These are phyloP conservation scores for Meda fulgida DNA, from an alignment of 2,797 vertebrate species.

Conservation along the genomic window DNA sequence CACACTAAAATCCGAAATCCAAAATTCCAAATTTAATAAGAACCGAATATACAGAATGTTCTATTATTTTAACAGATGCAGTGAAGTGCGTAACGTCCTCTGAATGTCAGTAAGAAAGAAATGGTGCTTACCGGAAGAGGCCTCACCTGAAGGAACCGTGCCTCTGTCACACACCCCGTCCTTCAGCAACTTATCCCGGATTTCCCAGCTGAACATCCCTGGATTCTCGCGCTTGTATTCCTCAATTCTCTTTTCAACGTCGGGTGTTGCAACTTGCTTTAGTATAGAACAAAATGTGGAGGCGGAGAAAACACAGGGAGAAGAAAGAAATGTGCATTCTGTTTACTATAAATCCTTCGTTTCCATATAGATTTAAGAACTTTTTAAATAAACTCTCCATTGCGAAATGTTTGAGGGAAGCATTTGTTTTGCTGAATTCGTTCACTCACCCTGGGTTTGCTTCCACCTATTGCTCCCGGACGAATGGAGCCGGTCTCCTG, in stretches of 20 bases:
- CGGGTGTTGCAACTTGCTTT: constrained; percentile 98
- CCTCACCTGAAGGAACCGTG: constrained; percentile 99
- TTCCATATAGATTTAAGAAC: background rate
- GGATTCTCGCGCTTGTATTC: constrained; percentile 97
- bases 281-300: constrained; percentile 58
- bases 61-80: background rate
- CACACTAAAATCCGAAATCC: background rate
- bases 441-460: constrained; percentile 97
- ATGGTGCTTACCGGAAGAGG: constrained; percentile 83
- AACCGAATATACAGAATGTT: background rate
- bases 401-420: background rate
- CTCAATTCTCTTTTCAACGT: constrained; percentile 97
- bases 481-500: constrained; percentile 98
- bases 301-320: background rate
- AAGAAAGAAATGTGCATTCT: constrained; percentile 1
- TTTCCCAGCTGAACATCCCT: constrained; percentile 99
- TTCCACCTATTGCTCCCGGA: constrained; percentile 96
- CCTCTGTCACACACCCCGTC: constrained; percentile 97
- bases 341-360: background rate
- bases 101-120: constrained; percentile 67
- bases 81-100: background rate
- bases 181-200: constrained; percentile 95
- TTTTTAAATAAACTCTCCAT: background rate
- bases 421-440: background rate
- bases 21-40: background rate